Percentiles rank a stretch among this genome's conserved stretches.
phyloP scores from a whole-genome alignment of 2,113 vertebrate genomes.

The Hassar affinis region DNA sequence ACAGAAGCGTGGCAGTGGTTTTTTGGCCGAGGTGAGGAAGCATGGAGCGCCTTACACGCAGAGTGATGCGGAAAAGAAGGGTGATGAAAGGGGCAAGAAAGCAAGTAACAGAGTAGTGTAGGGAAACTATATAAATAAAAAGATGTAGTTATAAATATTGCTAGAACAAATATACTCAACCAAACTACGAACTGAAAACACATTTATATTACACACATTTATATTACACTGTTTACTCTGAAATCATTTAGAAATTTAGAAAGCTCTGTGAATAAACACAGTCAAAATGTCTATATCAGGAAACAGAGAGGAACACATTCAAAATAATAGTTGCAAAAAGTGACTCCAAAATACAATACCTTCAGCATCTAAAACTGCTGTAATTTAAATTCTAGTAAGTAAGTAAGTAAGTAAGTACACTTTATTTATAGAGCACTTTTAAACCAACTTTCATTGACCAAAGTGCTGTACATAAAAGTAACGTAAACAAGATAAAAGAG shows the following conservation, averaged over 20 bases:
- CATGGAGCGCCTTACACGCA: constrained; percentile 29
- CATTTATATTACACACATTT: background rate
- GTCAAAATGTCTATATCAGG: constrained; percentile 22
- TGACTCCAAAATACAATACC: constrained; percentile 11
- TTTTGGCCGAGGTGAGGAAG: constrained; percentile 58
- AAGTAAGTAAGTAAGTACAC: too few relatives aligned
- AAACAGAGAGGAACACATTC: constrained; percentile 32
- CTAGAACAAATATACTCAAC: constrained; percentile 4
- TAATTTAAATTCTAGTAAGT: too few relatives aligned
- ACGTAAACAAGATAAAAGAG: too few relatives aligned
- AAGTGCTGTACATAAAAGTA: too few relatives aligned
- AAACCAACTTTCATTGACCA: too few relatives aligned
- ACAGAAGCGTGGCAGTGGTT: constrained; percentile 47
- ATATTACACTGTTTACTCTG: constrained; percentile 10
- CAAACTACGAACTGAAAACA: background rate
- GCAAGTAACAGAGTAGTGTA: constrained; percentile 45
- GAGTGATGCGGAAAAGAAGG: constrained; percentile 5
- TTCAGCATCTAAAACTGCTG: constrained; percentile 47
- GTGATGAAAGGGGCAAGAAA: constrained; percentile 57
- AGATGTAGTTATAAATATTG: constrained; percentile 1
- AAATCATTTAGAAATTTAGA: constrained; percentile 39
- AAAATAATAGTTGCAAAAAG: constrained; percentile 7
- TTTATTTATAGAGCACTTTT: too few relatives aligned
- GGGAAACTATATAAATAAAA: constrained; percentile 8
- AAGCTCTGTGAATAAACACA: constrained; percentile 26